Evolutionary conservation across 2,113 vertebrate genomes (phyloP).

Genomic region (Pimephales promelas): DNA sequence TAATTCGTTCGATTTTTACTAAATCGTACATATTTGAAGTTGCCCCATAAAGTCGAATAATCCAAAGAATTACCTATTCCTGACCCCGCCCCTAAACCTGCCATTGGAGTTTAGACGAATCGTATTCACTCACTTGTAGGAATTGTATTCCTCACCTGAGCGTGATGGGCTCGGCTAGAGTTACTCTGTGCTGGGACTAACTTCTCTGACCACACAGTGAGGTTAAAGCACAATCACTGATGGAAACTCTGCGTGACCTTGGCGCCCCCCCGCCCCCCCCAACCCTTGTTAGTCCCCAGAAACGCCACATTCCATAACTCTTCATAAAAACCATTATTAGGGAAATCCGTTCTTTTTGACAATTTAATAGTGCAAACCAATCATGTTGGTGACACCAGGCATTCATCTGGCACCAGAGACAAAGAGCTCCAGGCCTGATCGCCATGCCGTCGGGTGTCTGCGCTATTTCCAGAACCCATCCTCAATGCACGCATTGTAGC

Average conservation of each 20-base stretch:
- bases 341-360: constrained; percentile 88
- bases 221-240: constrained; percentile 60
- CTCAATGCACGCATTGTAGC: constrained; percentile 92
- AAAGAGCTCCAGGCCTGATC: constrained; percentile 81
- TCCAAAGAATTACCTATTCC: too few relatives aligned
- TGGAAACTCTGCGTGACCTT: constrained; percentile 81
- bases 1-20: too few relatives aligned
- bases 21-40: too few relatives aligned
- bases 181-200: constrained; percentile 36
- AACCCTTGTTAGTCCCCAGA: constrained; percentile 76
- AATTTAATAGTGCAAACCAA: constrained; percentile 94
- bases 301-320: constrained; percentile 81
- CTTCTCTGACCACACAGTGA: constrained; percentile 61
- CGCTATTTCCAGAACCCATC: constrained; percentile 87
- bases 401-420: constrained; percentile 91
- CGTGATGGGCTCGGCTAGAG: constrained; percentile 43
- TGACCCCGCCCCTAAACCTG: too few relatives aligned
- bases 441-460: constrained; percentile 69
- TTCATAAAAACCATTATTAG: constrained; percentile 82
- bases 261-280: constrained; percentile 61
- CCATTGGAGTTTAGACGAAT: too few relatives aligned
- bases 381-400: constrained; percentile 89
- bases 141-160: neutral
- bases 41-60: too few relatives aligned
- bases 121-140: too few relatives aligned